These are phyloP conservation scores for Plectus sambesii DNA, from an alignment of 1,140 invertebrate genomes.

Conservation along the genomic window DNA sequence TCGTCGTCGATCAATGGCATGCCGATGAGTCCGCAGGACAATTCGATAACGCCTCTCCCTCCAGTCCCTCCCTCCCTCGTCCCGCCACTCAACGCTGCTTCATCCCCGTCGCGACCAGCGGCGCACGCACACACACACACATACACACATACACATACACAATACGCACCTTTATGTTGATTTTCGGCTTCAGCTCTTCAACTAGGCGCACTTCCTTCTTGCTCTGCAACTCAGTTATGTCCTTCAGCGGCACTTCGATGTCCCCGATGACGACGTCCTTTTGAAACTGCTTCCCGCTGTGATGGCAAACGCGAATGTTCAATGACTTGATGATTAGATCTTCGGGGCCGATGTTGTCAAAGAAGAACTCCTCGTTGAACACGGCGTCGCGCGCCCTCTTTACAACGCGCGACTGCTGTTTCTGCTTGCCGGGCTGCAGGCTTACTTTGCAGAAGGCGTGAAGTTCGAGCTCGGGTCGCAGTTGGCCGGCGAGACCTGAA, in stretches of 20 bases:
- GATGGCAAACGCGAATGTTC: slow-evolving; percentile 36
- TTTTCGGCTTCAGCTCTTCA: slow-evolving; percentile 37
- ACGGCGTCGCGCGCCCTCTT: slow-evolving; percentile 42
- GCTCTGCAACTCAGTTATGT: slow-evolving; percentile 32
- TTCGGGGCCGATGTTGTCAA: slow-evolving; percentile 36
- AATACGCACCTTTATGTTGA: slow-evolving; percentile 30
- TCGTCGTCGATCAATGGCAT: too few species aligned
- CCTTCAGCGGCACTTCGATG: slow-evolving; percentile 34
- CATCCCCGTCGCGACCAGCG: too few species aligned
- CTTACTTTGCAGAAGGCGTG: slow-evolving; percentile 43
- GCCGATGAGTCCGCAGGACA: too few species aligned
- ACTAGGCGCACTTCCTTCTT: slow-evolving; percentile 43
- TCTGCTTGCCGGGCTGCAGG: slow-evolving; percentile 34
- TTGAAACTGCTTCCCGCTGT: slow-evolving; percentile 36
- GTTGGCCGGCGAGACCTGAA: slow-evolving; percentile 39
- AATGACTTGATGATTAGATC: slow-evolving; percentile 38
- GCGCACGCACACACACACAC: too few species aligned
- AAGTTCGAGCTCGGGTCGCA: slow-evolving; percentile 42
- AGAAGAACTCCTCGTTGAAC: slow-evolving; percentile 45
- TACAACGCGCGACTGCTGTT: slow-evolving; percentile 35
- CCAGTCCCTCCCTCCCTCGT: too few species aligned
- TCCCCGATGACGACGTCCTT: slow-evolving; percentile 40
- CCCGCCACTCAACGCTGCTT: too few species aligned
- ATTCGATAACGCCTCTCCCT: too few species aligned
- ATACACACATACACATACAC: neutral